These are phyloP conservation scores for Apogon hyalosoma DNA, from an alignment of 2,797 vertebrate genomes.

Conservation along the genomic window DNA sequence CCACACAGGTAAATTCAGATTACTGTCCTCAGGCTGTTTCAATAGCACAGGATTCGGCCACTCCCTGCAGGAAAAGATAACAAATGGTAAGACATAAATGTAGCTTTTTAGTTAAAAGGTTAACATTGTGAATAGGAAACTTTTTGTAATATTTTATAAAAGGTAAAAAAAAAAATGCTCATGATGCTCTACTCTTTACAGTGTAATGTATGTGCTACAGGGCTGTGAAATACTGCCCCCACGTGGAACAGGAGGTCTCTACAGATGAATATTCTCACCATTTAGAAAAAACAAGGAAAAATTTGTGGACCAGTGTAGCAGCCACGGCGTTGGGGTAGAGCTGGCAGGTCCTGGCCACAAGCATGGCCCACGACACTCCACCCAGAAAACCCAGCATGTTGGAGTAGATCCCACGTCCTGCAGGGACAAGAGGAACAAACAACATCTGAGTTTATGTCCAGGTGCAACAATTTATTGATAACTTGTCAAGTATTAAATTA, in stretches of 20 bases:
- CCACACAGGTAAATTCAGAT: constrained; percentile 97
- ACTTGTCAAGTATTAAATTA: not conserved
- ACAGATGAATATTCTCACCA: constrained; percentile 85
- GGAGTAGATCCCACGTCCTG: constrained; percentile 99
- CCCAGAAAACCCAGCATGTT: constrained; percentile 99
- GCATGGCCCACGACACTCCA: constrained; percentile 99
- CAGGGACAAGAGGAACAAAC: constrained; percentile 43
- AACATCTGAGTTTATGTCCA: too few species aligned
- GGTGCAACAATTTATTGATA: too few species aligned
- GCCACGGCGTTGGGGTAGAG: constrained; percentile 99
- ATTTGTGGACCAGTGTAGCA: constrained; percentile 98
- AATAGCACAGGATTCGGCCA: constrained; percentile 97
- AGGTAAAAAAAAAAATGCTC: not conserved
- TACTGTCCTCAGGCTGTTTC: constrained; percentile 96
- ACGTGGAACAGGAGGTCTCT: not conserved
- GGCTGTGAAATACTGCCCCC: constrained; percentile 20
- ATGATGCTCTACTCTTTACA: too few species aligned
- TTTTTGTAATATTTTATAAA: too few species aligned
- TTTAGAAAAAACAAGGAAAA: constrained; percentile 99
- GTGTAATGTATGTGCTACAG: not conserved
- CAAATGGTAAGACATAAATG: not conserved
- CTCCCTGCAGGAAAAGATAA: constrained; percentile 83
- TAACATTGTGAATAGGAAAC: too few species aligned
- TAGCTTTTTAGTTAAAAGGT: not conserved
- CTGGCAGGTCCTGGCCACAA: constrained; percentile 98